phyloP scores from a whole-genome alignment of 1,140 invertebrate species.

The Andrena cerasifolii region DNA sequence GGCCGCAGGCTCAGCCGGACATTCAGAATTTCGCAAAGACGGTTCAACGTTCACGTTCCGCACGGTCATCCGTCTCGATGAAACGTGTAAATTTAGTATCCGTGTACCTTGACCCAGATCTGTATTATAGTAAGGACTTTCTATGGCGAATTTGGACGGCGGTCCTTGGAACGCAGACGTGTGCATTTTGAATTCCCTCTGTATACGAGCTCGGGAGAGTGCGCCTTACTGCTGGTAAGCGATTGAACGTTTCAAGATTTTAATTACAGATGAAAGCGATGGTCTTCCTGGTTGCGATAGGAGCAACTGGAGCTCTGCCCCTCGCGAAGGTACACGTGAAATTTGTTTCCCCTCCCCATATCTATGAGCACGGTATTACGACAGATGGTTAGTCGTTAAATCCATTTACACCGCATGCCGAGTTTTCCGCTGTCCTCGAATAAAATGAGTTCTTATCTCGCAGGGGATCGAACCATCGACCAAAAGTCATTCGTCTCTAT shows the following conservation, averaged over 20 bases:
- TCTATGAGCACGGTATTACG: conserved; percentile 75
- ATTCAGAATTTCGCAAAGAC: conserved; percentile 15
- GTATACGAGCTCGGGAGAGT: background rate
- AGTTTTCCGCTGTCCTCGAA: background rate
- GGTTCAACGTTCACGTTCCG: background rate
- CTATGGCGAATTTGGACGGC: background rate
- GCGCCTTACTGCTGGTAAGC: too few relatives aligned
- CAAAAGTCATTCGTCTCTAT: conserved; percentile 74
- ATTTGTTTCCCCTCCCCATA: conserved; percentile 76
- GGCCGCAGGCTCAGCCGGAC: background rate
- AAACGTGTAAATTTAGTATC: background rate
- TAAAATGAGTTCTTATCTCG: conserved; percentile 36
- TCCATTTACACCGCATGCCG: conserved; percentile 16
- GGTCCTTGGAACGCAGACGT: background rate
- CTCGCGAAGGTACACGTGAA: conserved; percentile 76
- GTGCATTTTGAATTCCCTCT: background rate
- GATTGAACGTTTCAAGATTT: conserved; percentile 22
- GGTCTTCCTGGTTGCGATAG: conserved; percentile 53
- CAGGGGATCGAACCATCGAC: conserved; percentile 69
- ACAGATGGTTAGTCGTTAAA: conserved; percentile 71
- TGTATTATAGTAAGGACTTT: background rate
- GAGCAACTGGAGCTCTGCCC: conserved; percentile 63
- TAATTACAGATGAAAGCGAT: conserved; percentile 65
- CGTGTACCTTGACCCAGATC: conserved; percentile 12
- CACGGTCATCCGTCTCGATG: background rate